phyloP scores from a whole-genome alignment of 1,140 invertebrate species.

The Polypedilum pembai region DNA sequence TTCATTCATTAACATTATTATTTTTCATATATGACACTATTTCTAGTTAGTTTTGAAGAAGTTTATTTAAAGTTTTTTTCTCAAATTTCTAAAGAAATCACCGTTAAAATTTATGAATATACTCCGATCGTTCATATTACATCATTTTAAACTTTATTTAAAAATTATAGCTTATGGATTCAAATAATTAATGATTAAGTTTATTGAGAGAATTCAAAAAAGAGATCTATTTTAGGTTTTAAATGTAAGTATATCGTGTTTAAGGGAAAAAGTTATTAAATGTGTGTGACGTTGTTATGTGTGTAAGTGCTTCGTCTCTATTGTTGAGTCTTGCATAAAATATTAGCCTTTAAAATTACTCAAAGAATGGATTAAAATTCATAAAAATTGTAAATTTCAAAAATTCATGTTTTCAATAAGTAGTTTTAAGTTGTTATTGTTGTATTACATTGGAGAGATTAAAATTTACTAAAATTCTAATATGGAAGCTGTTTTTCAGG shows the following conservation, averaged over 20 bases:
- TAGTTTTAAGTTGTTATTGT: neutral
- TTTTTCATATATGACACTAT: too few species aligned
- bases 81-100: too few species aligned
- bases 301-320: neutral
- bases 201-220: neutral
- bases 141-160: too few species aligned
- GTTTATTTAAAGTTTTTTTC: too few species aligned
- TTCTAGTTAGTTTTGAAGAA: too few species aligned
- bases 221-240: constrained; percentile 4
- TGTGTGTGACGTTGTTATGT: neutral
- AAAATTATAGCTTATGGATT: too few species aligned
- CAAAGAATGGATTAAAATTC: constrained; percentile 4
- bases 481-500: constrained; percentile 11
- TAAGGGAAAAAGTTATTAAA: neutral
- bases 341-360: constrained; percentile 20
- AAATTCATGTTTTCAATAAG: neutral
- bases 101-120: too few species aligned
- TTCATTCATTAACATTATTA: too few species aligned
- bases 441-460: constrained; percentile 8
- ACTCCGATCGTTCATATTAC: too few species aligned
- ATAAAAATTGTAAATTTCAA: constrained; percentile 14
- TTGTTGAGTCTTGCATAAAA: neutral
- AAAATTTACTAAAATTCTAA: constrained; percentile 4
- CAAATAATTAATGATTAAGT: too few species aligned
- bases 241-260: neutral